A percentile compares a stretch with the other conserved stretches of the same genome.
phyloP scores from a whole-genome alignment of 2,888 invertebrate genomes.

The Corbicula japonica region DNA sequence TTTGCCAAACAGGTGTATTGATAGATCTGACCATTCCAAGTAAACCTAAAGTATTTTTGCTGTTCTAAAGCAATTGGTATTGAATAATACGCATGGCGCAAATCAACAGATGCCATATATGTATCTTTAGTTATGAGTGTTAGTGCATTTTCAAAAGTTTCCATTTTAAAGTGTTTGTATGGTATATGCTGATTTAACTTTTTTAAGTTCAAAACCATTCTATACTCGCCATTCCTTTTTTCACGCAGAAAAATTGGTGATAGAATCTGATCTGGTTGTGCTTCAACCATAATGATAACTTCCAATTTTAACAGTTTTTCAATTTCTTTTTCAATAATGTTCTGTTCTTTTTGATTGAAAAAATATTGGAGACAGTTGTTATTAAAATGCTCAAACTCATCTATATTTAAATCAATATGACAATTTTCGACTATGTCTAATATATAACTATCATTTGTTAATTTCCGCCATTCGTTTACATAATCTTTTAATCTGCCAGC shows the following conservation, averaged over 20 bases:
- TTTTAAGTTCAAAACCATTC: conserved; percentile 48
- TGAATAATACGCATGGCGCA: conserved; percentile 56
- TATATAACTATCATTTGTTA: conserved; percentile 38
- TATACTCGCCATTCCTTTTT: conserved; percentile 40
- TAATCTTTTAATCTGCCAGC: conserved; percentile 41
- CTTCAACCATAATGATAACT: conserved; percentile 15
- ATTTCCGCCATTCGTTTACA: conserved; percentile 42
- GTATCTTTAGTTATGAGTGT: conserved; percentile 10
- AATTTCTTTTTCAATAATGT: conserved; percentile 32
- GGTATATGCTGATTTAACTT: conserved; percentile 24
- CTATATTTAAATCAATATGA: conserved; percentile 32
- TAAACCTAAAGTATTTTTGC: conserved; percentile 49
- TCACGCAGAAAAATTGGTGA: conserved; percentile 39
- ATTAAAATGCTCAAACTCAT: background rate
- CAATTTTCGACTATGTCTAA: conserved; percentile 43
- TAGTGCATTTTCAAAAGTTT: conserved; percentile 38
- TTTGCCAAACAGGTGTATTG: conserved; percentile 55
- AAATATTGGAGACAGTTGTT: conserved; percentile 2
- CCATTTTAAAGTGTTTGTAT: conserved; percentile 49
- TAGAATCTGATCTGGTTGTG: conserved; percentile 8
- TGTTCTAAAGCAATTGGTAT: conserved; percentile 35
- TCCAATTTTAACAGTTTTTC: conserved; percentile 25
- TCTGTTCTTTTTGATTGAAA: conserved; percentile 13
- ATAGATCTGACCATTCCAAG: conserved; percentile 43
- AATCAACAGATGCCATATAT: conserved; percentile 42